Percentiles rank a stretch among this genome's conserved stretches.
These are phyloP conservation scores for Emydocephalus ijimae DNA, from an alignment of 2,113 vertebrate genomes.

Conservation along the genomic window DNA sequence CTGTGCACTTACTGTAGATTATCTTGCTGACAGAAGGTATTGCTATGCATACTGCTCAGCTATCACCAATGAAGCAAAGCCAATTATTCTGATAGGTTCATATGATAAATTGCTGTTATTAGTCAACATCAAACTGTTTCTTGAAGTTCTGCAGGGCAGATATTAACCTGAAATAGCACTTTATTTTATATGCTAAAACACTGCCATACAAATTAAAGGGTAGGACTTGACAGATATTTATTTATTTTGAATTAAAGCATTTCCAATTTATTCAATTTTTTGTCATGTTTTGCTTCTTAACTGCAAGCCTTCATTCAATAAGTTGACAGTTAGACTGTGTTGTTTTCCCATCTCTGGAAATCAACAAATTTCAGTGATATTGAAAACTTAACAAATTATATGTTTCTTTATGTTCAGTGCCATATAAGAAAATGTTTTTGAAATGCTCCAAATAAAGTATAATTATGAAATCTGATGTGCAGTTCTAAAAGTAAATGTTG, in stretches of 20 bases:
- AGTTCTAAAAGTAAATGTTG: not conserved
- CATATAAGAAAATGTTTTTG: not conserved
- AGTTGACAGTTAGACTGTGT: not conserved
- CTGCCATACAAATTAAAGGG: slow-evolving; percentile 26
- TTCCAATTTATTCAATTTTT: slow-evolving; percentile 19
- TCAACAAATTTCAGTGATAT: slow-evolving; percentile 1
- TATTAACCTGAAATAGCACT: slow-evolving; percentile 15
- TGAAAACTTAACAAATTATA: not conserved
- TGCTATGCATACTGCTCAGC: slow-evolving; percentile 58
- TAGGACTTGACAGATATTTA: slow-evolving; percentile 1
- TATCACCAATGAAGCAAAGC: slow-evolving; percentile 52
- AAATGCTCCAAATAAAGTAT: not conserved
- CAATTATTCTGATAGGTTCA: slow-evolving; percentile 60
- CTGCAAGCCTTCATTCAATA: not conserved
- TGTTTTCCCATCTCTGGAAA: not conserved
- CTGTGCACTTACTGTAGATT: slow-evolving; percentile 54
- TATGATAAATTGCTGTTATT: slow-evolving; percentile 61
- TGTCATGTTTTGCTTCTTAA: slow-evolving; percentile 10
- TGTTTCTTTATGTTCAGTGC: not conserved
- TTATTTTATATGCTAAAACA: slow-evolving; percentile 28
- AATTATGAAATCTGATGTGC: not conserved
- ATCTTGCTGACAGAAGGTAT: slow-evolving; percentile 60
- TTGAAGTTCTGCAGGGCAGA: slow-evolving; percentile 24
- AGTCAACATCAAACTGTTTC: slow-evolving; percentile 53
- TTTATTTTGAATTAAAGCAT: slow-evolving; percentile 23